These are phyloP conservation scores for western clawed frog (Xenopus tropicalis) DNA, from an alignment of 2,113 vertebrate genomes.

Conservation along the genomic window DNA sequence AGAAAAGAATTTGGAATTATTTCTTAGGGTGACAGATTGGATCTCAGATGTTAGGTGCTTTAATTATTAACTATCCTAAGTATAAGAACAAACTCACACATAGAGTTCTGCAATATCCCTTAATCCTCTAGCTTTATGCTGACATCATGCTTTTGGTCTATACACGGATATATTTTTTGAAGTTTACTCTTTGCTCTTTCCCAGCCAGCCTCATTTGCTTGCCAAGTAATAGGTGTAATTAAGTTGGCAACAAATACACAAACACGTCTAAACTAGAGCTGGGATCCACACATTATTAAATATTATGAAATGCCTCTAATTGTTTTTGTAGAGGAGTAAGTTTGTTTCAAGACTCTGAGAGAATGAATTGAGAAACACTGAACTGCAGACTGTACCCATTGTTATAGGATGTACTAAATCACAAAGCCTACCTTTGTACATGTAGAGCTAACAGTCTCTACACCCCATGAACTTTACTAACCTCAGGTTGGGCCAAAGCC, in stretches of 20 bases:
- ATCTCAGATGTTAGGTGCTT: too few species aligned
- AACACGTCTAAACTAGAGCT: constrained; percentile 4
- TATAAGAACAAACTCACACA: too few species aligned
- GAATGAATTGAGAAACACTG: neutral
- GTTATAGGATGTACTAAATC: too few species aligned
- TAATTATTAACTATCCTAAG: too few species aligned
- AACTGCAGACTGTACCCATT: too few species aligned
- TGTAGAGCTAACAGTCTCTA: neutral
- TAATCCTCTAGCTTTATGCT: neutral
- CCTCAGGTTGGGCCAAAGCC: too few species aligned
- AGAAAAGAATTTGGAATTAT: too few species aligned
- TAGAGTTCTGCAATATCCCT: neutral
- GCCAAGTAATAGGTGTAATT: constrained; percentile 12
- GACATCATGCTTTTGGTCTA: neutral
- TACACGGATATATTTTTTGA: neutral
- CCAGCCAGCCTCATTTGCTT: neutral
- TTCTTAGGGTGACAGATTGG: too few species aligned
- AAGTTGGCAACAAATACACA: neutral
- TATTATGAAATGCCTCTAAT: constrained; percentile 2
- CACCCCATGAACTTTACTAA: too few species aligned
- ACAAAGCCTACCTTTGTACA: too few species aligned
- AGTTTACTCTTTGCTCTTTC: neutral
- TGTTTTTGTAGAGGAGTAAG: neutral
- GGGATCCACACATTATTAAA: constrained; percentile 1
- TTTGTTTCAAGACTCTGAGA: neutral